Base-by-base conservation (phyloP, 2,797 vertebrate species). In the Pachyuromys duprasi region DNA sequence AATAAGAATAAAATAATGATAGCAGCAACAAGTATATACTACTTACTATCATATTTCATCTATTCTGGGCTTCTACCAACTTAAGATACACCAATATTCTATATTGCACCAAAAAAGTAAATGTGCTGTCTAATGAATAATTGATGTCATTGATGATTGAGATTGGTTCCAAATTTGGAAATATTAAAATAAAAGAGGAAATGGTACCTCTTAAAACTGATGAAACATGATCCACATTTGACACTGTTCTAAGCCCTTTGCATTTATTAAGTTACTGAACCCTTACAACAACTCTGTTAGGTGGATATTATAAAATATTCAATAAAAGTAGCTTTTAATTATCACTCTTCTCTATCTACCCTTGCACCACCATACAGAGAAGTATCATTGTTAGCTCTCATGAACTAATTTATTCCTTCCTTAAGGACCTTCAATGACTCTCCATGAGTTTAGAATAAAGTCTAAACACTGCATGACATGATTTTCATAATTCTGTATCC, bases 151-250 rank as follows among this genome's bases (percentile, higher is more conserved):
- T 83, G 63, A 80, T 31, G 74, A 53, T 53, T 80, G 82, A 69
- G 26, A 76, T 28, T 89, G 67, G 76, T 65, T 45, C 9, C 70
- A 28, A 86, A 84, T 89, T 89, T 9, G 36, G 17, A 95, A 93
- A 93, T 87, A 67, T 78, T 89, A 90, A 82, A 96, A 60, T 62
- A 65, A 82, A 63, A 57, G 13, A 82, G 80, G 63, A 95, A 89
- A 87, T 72, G 6, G 24, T 79, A 24, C 39, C 94, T 88, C 57
- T 83, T 88, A 79, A 95, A 94, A 90, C 14, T 63, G 65, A 84
- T 63, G 72, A 74, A 76, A 72, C 1, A 1, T 72, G 6, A 49
- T 83, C 49, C 83, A 28, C 24, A 14, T 87, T 81, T 72, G 62
- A 28, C 17, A 86, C 49, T 70, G 24, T 75, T 87, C 42, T 45